Evolutionary conservation across 1,140 invertebrate genomes (phyloP).

Genomic region (Cylas formicarius): DNA sequence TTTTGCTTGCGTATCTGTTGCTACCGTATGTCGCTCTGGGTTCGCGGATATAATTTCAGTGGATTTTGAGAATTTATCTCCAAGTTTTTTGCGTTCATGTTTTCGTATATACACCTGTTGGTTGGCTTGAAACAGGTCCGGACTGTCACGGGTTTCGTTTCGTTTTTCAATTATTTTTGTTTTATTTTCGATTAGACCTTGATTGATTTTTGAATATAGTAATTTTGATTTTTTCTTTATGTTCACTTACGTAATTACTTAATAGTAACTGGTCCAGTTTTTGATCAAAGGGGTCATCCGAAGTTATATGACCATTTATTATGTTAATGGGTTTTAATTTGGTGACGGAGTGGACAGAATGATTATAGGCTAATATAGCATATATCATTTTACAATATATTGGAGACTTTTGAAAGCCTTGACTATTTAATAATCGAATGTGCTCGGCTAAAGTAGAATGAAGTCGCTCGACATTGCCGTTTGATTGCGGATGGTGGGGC

Average conservation of each 20-base stretch:
- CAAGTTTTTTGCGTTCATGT: conserved; percentile 10
- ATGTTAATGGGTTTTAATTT: conserved; percentile 11
- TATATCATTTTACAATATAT: conserved; percentile 11
- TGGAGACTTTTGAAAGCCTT: conserved; percentile 1
- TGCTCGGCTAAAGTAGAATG: conserved; percentile 15
- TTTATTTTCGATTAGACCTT: conserved; percentile 6
- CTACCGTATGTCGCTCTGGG: not conserved
- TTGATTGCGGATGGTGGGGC: conserved; percentile 3
- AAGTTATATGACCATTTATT: conserved; percentile 2
- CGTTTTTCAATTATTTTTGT: conserved; percentile 4
- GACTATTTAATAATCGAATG: conserved; percentile 6
- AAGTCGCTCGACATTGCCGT: conserved; percentile 1
- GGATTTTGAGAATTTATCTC: conserved; percentile 9
- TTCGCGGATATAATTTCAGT: not conserved
- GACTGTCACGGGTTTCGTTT: conserved; percentile 2
- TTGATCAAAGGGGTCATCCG: conserved; percentile 5
- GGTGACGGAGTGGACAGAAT: conserved; percentile 11
- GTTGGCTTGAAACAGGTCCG: conserved; percentile 4
- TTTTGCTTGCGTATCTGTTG: conserved; percentile 4
- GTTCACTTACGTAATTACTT: conserved; percentile 10
- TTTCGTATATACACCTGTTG: conserved; percentile 7
- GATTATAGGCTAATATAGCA: conserved; percentile 17
- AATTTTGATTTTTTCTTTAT: conserved; percentile 8
- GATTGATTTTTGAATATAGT: conserved; percentile 6
- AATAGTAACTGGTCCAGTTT: conserved; percentile 8